A percentile compares a stretch with the other conserved stretches of the same genome.
These are phyloP conservation scores for Nestor notabilis DNA, from an alignment of 2,113 vertebrate genomes.

Conservation along the genomic window DNA sequence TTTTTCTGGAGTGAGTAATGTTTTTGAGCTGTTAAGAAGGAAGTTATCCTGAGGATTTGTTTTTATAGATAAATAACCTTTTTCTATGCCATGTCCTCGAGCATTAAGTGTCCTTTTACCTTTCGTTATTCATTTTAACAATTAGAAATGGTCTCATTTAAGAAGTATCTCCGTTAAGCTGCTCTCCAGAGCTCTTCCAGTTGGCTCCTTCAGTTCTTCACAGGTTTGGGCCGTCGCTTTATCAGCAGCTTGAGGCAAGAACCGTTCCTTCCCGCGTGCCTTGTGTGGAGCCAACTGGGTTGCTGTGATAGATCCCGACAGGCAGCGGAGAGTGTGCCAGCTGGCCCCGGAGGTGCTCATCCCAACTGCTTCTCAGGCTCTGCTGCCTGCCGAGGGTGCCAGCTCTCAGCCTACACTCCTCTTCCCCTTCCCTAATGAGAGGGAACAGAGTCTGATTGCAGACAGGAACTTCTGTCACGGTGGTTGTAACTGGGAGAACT, in stretches of 20 bases:
- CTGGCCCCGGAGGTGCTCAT: not conserved
- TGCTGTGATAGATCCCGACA: not conserved
- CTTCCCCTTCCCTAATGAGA: not conserved
- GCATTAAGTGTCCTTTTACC: not conserved
- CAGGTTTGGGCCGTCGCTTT: not conserved
- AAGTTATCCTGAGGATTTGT: not conserved
- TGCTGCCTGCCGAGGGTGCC: not conserved
- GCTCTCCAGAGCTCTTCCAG: not conserved
- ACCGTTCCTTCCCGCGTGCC: not conserved
- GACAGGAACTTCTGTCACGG: not conserved
- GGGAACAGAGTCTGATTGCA: not conserved
- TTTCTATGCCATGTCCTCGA: not conserved
- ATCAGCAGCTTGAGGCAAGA: not conserved
- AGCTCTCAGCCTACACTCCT: not conserved
- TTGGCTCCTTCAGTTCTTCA: not conserved
- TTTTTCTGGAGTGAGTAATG: not conserved
- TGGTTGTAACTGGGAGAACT: slow-evolving; percentile 22
- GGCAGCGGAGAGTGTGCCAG: not conserved
- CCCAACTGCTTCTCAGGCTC: not conserved
- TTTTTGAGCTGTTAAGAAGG: not conserved
- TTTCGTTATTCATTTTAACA: not conserved
- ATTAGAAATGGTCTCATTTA: not conserved
- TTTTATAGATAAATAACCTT: not conserved
- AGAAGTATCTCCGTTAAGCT: not conserved
- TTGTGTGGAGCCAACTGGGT: not conserved